Evolutionary conservation across 1,140 invertebrate genomes (phyloP).

Genomic region (Prorops nasuta): DNA sequence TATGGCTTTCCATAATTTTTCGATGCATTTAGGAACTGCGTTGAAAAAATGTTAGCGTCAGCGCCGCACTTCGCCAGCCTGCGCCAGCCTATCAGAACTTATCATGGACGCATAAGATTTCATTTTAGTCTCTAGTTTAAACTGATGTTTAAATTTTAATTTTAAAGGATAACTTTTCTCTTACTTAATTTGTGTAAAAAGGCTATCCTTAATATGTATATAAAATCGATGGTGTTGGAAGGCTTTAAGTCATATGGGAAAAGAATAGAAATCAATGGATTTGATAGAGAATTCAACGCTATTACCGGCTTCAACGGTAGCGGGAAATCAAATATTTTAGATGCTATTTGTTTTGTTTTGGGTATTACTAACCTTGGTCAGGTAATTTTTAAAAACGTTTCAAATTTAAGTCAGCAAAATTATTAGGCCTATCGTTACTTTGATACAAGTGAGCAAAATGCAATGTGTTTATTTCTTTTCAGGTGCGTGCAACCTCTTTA

Average conservation of each 20-base stretch:
- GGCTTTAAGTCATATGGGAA: conserved; percentile 99
- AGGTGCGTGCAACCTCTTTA: conserved; percentile 87
- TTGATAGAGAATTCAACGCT: conserved; percentile 95
- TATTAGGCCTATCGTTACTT: conserved; percentile 7
- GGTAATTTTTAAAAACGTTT: conserved; percentile 63
- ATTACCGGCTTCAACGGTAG: conserved; percentile 98
- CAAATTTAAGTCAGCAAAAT: neutral
- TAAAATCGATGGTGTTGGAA: conserved; percentile 92
- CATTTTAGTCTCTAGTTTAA: too few species aligned
- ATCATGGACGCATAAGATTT: too few species aligned
- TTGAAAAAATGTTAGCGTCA: too few species aligned
- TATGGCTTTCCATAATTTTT: too few species aligned
- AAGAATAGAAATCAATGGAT: conserved; percentile 88
- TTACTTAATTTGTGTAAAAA: too few species aligned
- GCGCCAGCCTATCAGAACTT: too few species aligned
- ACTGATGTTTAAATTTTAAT: too few species aligned
- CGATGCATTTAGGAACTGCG: too few species aligned
- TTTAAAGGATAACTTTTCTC: too few species aligned
- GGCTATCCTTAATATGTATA: conserved; percentile 77
- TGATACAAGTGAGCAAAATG: too few species aligned
- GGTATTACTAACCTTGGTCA: conserved; percentile 93
- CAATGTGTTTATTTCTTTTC: conserved; percentile 12
- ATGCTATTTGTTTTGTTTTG: conserved; percentile 96
- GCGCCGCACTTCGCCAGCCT: too few species aligned
- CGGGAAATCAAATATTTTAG: conserved; percentile 99